Conservation (phyloP, 2,797 vertebrate species). For the Scarus forsteni region DNA sequence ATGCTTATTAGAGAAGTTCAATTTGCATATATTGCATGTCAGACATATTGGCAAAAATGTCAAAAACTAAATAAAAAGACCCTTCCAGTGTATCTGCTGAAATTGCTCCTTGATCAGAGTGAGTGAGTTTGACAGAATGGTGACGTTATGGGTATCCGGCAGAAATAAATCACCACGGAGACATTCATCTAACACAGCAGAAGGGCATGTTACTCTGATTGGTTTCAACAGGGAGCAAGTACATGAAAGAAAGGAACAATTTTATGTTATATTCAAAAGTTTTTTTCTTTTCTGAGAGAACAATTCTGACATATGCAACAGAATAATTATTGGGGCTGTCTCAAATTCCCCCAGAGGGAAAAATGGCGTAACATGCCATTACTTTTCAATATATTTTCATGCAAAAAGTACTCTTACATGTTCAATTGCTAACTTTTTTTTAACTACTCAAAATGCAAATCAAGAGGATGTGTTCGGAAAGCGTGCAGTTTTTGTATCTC, state of each 20-base stretch:
- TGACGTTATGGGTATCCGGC: constrained; percentile 52
- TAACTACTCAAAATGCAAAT: too few relatives aligned
- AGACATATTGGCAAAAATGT: constrained; percentile 74
- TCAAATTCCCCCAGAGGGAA: not conserved
- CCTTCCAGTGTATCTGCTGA: constrained; percentile 57
- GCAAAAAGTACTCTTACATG: too few relatives aligned
- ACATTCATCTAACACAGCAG: constrained; percentile 62
- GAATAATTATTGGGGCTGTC: not conserved
- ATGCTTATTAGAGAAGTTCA: constrained; percentile 74
- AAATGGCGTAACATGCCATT: too few relatives aligned
- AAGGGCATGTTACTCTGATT: constrained; percentile 18
- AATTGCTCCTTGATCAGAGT: constrained; percentile 76
- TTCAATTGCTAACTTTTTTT: too few relatives aligned
- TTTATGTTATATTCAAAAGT: constrained; percentile 23
- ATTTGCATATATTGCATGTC: constrained; percentile 80
- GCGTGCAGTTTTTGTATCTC: too few relatives aligned
- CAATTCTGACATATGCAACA: constrained; percentile 6
- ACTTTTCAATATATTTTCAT: too few relatives aligned
- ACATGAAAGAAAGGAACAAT: not conserved
- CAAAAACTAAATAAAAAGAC: constrained; percentile 72
- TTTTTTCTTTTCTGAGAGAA: constrained; percentile 12
- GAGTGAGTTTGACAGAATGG: constrained; percentile 69
- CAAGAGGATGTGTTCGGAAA: too few relatives aligned
- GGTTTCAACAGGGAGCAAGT: not conserved
- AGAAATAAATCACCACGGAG: constrained; percentile 66